These are phyloP conservation scores for Anoplopoma fimbria DNA, from an alignment of 2,113 vertebrate genomes.

Conservation along the genomic window DNA sequence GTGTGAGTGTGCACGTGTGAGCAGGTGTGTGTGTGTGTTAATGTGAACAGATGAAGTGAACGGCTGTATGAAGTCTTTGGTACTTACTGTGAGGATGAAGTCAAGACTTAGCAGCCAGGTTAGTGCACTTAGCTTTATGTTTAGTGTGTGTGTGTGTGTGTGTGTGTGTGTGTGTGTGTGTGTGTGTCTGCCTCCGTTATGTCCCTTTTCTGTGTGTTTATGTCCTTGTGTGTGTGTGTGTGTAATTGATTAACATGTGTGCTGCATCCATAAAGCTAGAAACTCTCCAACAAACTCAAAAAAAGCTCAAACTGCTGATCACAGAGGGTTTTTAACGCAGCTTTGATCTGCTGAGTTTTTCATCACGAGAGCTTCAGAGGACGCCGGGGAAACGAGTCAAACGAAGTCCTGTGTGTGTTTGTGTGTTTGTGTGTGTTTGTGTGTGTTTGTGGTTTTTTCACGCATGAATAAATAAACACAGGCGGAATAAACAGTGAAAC, in stretches of 20 bases:
- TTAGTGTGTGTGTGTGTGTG: constrained; percentile 9
- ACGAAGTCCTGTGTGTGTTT: neutral
- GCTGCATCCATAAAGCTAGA: neutral
- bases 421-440: too few species aligned
- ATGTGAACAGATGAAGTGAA: constrained; percentile 46
- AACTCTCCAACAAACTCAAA: neutral
- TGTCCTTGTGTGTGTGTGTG: neutral
- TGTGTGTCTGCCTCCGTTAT: too few species aligned
- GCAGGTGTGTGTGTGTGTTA: constrained; percentile 24
- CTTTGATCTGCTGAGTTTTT: constrained; percentile 49
- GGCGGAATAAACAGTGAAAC: constrained; percentile 38
- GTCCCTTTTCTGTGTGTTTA: constrained; percentile 1
- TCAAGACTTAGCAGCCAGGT: constrained; percentile 1
- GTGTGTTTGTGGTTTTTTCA: too few species aligned
- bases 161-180: constrained; percentile 1
- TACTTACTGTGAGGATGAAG: constrained; percentile 6
- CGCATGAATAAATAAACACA: neutral
- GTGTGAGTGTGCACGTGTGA: constrained; percentile 18
- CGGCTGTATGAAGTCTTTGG: constrained; percentile 10
- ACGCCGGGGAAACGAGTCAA: constrained; percentile 1
- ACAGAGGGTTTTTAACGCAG: neutral
- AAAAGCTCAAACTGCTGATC: constrained; percentile 29
- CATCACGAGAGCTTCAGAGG: constrained; percentile 28
- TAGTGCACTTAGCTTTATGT: constrained; percentile 2
- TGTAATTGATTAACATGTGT: too few species aligned